Evolutionary conservation across 2,888 invertebrate genomes (phyloP).

Genomic region (Cephus runcator): DNA sequence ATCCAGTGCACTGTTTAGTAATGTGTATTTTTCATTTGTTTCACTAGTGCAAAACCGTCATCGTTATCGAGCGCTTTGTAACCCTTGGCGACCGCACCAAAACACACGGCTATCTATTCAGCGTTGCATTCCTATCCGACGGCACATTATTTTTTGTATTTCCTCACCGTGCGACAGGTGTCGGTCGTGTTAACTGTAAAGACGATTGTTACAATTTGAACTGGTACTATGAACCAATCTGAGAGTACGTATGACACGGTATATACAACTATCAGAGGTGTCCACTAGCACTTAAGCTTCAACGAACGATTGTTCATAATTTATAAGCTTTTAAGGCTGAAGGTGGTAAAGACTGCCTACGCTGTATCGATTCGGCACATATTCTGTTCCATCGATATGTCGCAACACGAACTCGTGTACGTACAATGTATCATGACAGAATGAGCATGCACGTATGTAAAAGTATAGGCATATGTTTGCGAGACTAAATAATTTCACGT

Average conservation of each 20-base stretch:
- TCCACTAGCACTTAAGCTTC: neutral
- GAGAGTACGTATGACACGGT: neutral
- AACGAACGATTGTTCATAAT: neutral
- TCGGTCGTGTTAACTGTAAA: neutral
- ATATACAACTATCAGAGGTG: neutral
- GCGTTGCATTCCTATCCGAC: neutral
- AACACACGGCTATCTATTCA: conserved; percentile 7
- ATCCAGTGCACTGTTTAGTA: conserved; percentile 50
- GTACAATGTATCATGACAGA: neutral
- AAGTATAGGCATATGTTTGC: neutral
- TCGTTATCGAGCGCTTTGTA: conserved; percentile 10
- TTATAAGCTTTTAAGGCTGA: neutral
- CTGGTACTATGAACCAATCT: neutral
- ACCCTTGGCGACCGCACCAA: conserved; percentile 8
- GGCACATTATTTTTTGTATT: neutral
- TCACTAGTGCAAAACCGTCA: conserved; percentile 1
- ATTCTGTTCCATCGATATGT: conserved; percentile 50
- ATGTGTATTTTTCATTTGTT: neutral
- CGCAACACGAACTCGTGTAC: neutral
- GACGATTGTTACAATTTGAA: neutral
- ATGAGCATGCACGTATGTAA: neutral
- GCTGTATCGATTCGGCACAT: conserved; percentile 58
- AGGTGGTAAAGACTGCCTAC: conserved; percentile 3
- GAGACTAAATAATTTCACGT: neutral
- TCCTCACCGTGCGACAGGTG: neutral